These are phyloP conservation scores for Xenops minutus DNA, from an alignment of 2,797 vertebrate species.

Conservation along the genomic window DNA sequence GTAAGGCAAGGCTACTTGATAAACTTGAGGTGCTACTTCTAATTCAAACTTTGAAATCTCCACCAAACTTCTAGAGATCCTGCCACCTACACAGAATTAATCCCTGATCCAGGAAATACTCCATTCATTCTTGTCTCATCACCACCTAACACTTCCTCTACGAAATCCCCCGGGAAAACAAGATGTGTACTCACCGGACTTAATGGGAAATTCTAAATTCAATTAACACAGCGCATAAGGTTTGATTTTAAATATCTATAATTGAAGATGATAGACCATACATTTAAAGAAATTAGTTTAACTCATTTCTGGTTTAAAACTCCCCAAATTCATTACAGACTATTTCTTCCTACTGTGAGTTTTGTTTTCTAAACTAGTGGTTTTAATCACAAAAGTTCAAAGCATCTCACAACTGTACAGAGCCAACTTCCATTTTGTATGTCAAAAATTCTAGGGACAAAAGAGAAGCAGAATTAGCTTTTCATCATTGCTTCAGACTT, in stretches of 20 bases:
- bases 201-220: background rate
- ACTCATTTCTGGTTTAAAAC: background rate
- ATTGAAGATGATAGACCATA: background rate
- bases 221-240: background rate
- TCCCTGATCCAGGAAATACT: background rate
- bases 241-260: background rate
- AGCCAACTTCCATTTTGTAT: background rate
- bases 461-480: background rate
- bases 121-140: background rate
- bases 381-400: background rate
- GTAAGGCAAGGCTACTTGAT: background rate
- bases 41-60: background rate
- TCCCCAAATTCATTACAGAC: background rate
- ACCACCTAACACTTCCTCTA: background rate
- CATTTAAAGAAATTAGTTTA: background rate
- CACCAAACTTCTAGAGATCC: background rate
- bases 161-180: constrained; percentile 1
- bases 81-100: background rate
- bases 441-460: background rate
- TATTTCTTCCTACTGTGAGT: background rate
- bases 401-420: constrained; percentile 6
- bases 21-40: background rate
- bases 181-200: background rate
- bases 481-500: background rate
- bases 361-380: background rate